Evolutionary conservation across 2,113 vertebrate genomes (phyloP).

Genomic region (Hippoglossus stenolepis): DNA sequence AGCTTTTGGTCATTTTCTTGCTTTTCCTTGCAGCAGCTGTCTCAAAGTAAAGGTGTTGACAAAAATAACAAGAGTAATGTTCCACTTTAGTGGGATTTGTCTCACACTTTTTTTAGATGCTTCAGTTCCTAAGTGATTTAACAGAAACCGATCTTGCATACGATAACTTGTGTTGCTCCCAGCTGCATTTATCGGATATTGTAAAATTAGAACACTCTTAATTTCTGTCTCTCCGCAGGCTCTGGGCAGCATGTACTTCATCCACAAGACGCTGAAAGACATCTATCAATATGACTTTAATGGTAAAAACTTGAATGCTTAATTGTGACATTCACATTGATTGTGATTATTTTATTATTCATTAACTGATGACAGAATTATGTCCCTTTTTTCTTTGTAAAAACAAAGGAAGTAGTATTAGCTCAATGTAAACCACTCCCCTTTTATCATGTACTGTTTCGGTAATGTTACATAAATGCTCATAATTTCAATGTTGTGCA

Average conservation of each 20-base stretch:
- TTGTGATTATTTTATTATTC: neutral
- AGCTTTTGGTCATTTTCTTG: neutral
- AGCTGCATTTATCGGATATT: neutral
- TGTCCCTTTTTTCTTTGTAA: neutral
- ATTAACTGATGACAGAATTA: neutral
- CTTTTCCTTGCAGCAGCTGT: neutral
- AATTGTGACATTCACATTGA: neutral
- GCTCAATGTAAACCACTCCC: neutral
- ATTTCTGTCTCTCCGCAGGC: slow-evolving; percentile 75
- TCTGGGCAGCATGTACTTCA: slow-evolving; percentile 87
- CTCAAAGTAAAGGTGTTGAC: neutral
- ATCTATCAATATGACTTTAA: slow-evolving; percentile 85
- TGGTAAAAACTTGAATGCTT: slow-evolving; percentile 68
- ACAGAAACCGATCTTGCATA: neutral
- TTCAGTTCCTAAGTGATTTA: neutral
- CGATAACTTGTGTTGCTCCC: neutral
- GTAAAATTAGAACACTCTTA: slow-evolving; percentile 21
- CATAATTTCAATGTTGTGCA: neutral
- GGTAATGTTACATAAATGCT: neutral
- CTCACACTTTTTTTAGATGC: neutral
- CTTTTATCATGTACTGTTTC: neutral
- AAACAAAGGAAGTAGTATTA: neutral
- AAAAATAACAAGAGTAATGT: neutral
- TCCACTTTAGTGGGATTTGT: neutral
- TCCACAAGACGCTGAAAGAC: slow-evolving; percentile 83